Evolutionary conservation across 2,888 invertebrate genomes (phyloP).

Genomic region (Synanthedon vespiformis): DNA sequence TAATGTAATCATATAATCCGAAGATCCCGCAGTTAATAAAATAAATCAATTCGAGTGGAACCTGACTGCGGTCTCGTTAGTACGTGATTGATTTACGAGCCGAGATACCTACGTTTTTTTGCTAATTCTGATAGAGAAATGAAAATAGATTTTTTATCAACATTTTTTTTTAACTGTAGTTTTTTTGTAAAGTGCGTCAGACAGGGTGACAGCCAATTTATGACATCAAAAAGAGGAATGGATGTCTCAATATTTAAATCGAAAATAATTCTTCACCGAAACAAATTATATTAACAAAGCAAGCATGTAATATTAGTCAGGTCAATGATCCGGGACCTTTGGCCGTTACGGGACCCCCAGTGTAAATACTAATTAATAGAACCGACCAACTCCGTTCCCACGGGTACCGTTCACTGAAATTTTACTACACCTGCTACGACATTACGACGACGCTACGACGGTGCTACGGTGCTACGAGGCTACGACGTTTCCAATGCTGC

Average conservation of each 20-base stretch:
- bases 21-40: not conserved
- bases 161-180: too few species aligned
- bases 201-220: too few species aligned
- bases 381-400: slow-evolving; percentile 19
- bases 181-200: too few species aligned
- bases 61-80: not conserved
- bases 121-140: too few species aligned
- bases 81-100: not conserved
- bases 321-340: not conserved
- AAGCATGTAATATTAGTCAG: not conserved
- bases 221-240: too few species aligned
- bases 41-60: not conserved
- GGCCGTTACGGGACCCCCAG: not conserved
- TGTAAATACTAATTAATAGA: slow-evolving; percentile 30
- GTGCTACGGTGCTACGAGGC: not conserved
- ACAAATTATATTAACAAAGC: too few species aligned
- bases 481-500: not conserved
- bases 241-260: too few species aligned
- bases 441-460: not conserved
- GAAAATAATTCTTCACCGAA: too few species aligned
- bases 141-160: too few species aligned
- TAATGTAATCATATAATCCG: not conserved
- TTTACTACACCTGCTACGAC: slow-evolving; percentile 8
- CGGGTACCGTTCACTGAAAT: slow-evolving; percentile 19
- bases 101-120: too few species aligned